Evolutionary conservation across 2,888 invertebrate genomes (phyloP).

Genomic region (Vesta saturnalis): DNA sequence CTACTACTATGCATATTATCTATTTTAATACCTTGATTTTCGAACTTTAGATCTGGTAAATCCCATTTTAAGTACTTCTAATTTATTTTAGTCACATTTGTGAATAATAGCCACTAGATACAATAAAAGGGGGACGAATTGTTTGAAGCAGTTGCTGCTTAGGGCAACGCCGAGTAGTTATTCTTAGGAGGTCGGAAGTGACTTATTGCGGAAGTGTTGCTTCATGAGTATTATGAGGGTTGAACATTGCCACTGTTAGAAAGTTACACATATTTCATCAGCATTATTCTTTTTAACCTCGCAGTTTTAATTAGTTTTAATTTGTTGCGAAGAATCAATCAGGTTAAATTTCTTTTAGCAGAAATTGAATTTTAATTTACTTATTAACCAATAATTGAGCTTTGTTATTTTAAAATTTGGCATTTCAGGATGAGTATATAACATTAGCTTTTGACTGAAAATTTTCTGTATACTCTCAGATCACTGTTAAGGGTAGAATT

Average conservation of each 20-base stretch:
- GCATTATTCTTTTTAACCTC: neutral
- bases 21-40: conserved; percentile 21
- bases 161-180: conserved; percentile 19
- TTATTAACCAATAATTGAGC: too few relatives aligned
- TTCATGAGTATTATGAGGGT: conserved; percentile 5
- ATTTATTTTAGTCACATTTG: conserved; percentile 12
- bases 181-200: conserved; percentile 27
- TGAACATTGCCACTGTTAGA: neutral
- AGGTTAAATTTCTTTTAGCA: too few relatives aligned
- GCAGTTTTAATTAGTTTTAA: too few relatives aligned
- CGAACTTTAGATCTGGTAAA: conserved; percentile 7
- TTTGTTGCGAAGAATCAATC: too few relatives aligned
- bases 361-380: too few relatives aligned
- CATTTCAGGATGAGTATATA: too few relatives aligned
- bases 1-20: conserved; percentile 29
- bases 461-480: too few relatives aligned
- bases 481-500: too few relatives aligned
- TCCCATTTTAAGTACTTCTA: conserved; percentile 2
- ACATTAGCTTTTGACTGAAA: too few relatives aligned
- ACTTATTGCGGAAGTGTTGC: conserved; percentile 30
- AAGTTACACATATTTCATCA: too few relatives aligned
- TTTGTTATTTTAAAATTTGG: too few relatives aligned
- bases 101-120: conserved; percentile 18
- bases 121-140: conserved; percentile 24
- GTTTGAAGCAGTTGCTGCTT: conserved; percentile 24